These are phyloP conservation scores for Ciconia boyciana DNA, from an alignment of 2,113 vertebrate species.

Conservation along the genomic window DNA sequence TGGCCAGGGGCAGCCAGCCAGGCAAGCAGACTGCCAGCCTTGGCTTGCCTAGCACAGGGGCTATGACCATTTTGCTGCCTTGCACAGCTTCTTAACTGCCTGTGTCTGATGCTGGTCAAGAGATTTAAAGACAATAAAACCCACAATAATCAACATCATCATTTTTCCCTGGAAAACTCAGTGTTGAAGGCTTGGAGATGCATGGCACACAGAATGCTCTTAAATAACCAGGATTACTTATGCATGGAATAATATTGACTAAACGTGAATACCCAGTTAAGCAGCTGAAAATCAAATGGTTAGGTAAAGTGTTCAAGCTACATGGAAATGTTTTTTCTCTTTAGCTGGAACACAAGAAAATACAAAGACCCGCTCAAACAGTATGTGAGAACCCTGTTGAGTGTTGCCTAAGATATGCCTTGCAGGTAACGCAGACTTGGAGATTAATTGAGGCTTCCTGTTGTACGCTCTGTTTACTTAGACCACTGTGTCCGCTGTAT, in stretches of 20 bases:
- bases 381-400: not conserved
- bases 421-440: not conserved
- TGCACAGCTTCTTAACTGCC: not conserved
- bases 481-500: not conserved
- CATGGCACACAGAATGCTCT: not conserved
- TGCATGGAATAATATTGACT: not conserved
- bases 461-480: fast-evolving
- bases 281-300: not conserved
- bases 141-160: not conserved
- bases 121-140: not conserved
- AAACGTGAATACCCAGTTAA: conserved; percentile 21
- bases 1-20: not conserved
- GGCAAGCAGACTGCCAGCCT: not conserved
- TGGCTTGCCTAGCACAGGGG: not conserved
- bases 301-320: not conserved
- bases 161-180: not conserved
- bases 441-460: not conserved
- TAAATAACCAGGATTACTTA: not conserved
- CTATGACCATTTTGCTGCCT: not conserved
- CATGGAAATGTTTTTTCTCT: conserved; percentile 5
- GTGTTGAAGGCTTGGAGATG: not conserved
- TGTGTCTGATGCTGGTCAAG: not conserved
- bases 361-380: not conserved
- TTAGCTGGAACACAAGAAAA: not conserved
- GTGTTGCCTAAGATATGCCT: not conserved